Conservation (phyloP, 2,113 vertebrate genomes). For the Grammomys dolichurus region DNA sequence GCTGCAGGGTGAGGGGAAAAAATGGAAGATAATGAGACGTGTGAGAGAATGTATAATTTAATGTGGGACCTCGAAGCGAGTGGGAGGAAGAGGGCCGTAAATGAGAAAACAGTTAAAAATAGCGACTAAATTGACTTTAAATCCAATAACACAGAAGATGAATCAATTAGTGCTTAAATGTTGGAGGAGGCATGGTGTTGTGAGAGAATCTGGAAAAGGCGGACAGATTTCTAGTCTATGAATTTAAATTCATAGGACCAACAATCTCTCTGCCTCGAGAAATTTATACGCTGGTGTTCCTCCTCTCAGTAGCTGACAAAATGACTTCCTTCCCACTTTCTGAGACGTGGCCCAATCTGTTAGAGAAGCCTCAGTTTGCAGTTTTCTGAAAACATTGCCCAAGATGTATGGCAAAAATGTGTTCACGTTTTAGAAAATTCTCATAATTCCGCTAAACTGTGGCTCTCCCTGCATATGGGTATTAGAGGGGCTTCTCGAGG, state of each 20-base stretch:
- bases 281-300: slow-evolving; percentile 64
- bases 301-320: slow-evolving; percentile 72
- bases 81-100: slow-evolving; percentile 55
- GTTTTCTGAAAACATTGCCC: slow-evolving; percentile 82
- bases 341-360: slow-evolving; percentile 76
- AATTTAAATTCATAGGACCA: slow-evolving; percentile 83
- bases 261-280: slow-evolving; percentile 76
- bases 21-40: slow-evolving; percentile 79
- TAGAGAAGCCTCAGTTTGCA: slow-evolving; percentile 74
- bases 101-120: slow-evolving; percentile 82
- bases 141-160: slow-evolving; percentile 78
- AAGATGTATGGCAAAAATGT: slow-evolving; percentile 76
- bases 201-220: slow-evolving; percentile 70
- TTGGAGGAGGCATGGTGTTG: slow-evolving; percentile 68
- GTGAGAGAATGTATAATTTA: slow-evolving; percentile 81
- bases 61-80: slow-evolving; percentile 63
- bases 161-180: slow-evolving; percentile 77
- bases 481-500: not conserved
- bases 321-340: slow-evolving; percentile 77
- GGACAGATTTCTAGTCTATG: slow-evolving; percentile 81
- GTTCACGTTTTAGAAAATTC: slow-evolving; percentile 71
- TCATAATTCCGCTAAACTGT: slow-evolving; percentile 50
- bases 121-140: slow-evolving; percentile 73
- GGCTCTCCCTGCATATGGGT: slow-evolving; percentile 50
- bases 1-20: slow-evolving; percentile 75